Evolutionary conservation across 1,140 invertebrate species (phyloP), one percentile per base, ranked within the genome.

Genomic region (Drosophila tropicalis): DNA sequence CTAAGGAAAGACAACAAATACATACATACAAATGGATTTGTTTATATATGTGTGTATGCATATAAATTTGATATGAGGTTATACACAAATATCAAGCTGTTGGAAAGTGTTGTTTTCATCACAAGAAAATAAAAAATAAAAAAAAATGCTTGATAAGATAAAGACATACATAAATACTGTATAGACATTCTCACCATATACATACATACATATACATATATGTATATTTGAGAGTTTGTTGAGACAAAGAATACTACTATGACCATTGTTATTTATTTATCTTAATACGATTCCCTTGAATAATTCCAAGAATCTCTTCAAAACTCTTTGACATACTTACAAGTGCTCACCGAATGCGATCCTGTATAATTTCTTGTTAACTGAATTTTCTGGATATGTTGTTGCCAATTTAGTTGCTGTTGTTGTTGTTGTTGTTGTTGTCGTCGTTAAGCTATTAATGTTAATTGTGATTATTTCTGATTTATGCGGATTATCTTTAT

Each of bases 401-500:
- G 7, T 51, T 22, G 44, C 7, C 17, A n/a, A 51, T 51, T 22
- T 51, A 12, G 17, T 47, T 47, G 44, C 17, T 19, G 44, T 10
- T 47, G 15, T 12, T 12, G 44, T 12, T 19, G 44, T 19, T 57
- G n/a, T 6, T 10, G 32, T 17, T 36, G 32, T 36, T 19, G 32
- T 5, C 6, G 56, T 10, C n/a, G 56, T 17, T 12, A 36, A 58
- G 32, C 56, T 34, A 36, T 58, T 36, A 17, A 36, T 32, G 15
- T 58, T 36, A 58, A 19, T 58, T 58, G 29, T 32, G 15, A 58
- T 58, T 36, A 58, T 36, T 36, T 32, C 29, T 58, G 34, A 36
- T 36, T 36, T 58, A 36, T 58, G 29, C 32, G 56, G 32, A 36
- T 58, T 36, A 36, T 58, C 56, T 58, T 58, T 58, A 19, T 17